Conservation (phyloP, 2,888 invertebrate species). For the Dynastes tityus region DNA sequence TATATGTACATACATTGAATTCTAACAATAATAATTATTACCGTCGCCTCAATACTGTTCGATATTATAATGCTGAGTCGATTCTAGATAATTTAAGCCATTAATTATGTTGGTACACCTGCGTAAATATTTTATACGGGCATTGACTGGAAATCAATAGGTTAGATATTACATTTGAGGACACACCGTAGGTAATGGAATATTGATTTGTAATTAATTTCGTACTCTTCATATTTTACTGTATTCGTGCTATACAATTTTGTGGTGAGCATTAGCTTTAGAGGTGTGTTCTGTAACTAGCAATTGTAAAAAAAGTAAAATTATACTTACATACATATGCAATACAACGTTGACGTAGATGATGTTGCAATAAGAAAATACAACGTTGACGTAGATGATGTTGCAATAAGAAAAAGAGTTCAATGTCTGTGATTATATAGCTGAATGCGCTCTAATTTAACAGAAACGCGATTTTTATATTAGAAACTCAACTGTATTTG, state of each 20-base stretch:
- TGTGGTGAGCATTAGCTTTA: too few relatives aligned
- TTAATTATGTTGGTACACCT: conserved; percentile 11
- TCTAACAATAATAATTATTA: conserved; percentile 5
- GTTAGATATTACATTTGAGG: conserved; percentile 27
- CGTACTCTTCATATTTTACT: not conserved
- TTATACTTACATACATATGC: too few relatives aligned
- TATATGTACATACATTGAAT: not conserved
- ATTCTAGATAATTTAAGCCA: conserved; percentile 9
- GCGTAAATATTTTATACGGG: conserved; percentile 33
- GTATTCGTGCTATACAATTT: not conserved
- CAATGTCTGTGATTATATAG: too few relatives aligned
- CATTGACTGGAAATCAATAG: conserved; percentile 29
- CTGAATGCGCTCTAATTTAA: too few relatives aligned
- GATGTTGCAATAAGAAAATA: too few relatives aligned
- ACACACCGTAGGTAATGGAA: not conserved
- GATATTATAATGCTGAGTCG: not conserved
- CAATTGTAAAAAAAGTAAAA: too few relatives aligned
- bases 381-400: too few relatives aligned
- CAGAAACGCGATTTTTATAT: too few relatives aligned
- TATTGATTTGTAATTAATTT: conserved; percentile 22
- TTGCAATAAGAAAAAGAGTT: too few relatives aligned
- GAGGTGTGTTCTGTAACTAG: too few relatives aligned
- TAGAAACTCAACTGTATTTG: too few relatives aligned
- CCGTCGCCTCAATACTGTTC: not conserved
- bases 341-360: too few relatives aligned